Percentiles rank a stretch among this genome's conserved stretches.
phyloP scores from a whole-genome alignment of 2,888 invertebrate genomes.

The Dinocampus coccinellae region DNA sequence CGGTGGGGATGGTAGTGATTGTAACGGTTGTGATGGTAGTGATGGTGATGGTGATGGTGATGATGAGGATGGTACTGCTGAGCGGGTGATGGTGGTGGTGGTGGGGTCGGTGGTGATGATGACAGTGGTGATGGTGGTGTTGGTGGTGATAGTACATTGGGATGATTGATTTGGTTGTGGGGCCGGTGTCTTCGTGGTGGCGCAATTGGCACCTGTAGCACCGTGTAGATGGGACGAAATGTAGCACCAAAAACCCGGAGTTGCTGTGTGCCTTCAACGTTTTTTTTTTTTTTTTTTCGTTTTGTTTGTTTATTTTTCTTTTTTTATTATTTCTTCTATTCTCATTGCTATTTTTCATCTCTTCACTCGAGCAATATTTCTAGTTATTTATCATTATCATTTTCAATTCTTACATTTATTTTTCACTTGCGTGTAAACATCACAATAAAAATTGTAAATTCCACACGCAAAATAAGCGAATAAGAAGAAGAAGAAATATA shows the following conservation, averaged over 20 bases:
- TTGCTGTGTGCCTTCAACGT: constrained; percentile 65
- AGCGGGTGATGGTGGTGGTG: constrained; percentile 44
- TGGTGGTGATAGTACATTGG: constrained; percentile 46
- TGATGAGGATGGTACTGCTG: constrained; percentile 50
- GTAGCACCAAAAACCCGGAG: constrained; percentile 68
- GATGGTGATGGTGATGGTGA: constrained; percentile 40
- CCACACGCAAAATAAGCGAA: constrained; percentile 2
- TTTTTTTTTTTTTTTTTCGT: constrained; percentile 28
- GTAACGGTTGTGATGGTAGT: constrained; percentile 37
- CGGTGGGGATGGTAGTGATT: constrained; percentile 40
- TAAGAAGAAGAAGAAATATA: neutral
- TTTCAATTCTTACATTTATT: neutral
- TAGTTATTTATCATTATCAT: neutral
- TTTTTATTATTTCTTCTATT: too few species aligned
- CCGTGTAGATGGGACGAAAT: constrained; percentile 67
- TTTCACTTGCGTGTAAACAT: neutral
- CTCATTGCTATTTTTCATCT: constrained; percentile 15
- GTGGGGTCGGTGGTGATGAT: constrained; percentile 47
- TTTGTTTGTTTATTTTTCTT: constrained; percentile 13
- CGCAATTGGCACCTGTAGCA: constrained; percentile 61
- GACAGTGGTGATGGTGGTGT: constrained; percentile 47
- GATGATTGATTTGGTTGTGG: constrained; percentile 54
- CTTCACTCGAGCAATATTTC: constrained; percentile 13
- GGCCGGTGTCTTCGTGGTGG: constrained; percentile 65
- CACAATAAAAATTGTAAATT: neutral